phyloP scores from a whole-genome alignment of 2,888 invertebrate genomes.

The Empis stercorea region DNA sequence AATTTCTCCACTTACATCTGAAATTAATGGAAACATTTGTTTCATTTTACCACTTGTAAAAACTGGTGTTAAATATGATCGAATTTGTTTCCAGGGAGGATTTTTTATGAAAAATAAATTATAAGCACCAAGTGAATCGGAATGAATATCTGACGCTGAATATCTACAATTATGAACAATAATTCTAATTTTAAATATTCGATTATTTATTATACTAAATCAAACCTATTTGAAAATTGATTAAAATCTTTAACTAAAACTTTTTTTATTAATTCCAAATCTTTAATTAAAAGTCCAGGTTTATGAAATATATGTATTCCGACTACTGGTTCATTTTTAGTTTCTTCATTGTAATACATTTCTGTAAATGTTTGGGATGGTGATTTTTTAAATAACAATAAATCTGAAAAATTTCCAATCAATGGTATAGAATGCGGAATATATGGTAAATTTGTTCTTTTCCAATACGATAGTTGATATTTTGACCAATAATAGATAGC shows the following conservation, averaged over 20 bases:
- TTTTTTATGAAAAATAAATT: slow-evolving; percentile 37
- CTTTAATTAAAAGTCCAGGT: slow-evolving; percentile 34
- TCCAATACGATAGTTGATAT: slow-evolving; percentile 22
- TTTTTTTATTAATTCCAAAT: slow-evolving; percentile 36
- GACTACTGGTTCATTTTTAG: slow-evolving; percentile 24
- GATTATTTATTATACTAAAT: background rate
- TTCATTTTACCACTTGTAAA: slow-evolving; percentile 36
- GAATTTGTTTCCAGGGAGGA: slow-evolving; percentile 35
- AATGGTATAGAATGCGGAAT: slow-evolving; percentile 31
- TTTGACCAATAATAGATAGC: background rate
- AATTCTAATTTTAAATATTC: too few relatives aligned
- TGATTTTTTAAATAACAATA: slow-evolving; percentile 22
- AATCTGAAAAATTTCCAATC: slow-evolving; percentile 30
- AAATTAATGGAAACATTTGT: slow-evolving; percentile 30
- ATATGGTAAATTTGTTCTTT: slow-evolving; percentile 28
- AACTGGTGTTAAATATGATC: slow-evolving; percentile 36
- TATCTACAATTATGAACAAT: slow-evolving; percentile 12
- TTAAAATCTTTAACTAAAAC: slow-evolving; percentile 38
- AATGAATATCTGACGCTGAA: slow-evolving; percentile 22
- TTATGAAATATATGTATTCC: slow-evolving; percentile 35
- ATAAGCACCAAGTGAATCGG: slow-evolving; percentile 31
- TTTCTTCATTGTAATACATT: slow-evolving; percentile 25
- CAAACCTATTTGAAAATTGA: slow-evolving; percentile 30
- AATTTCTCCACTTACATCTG: slow-evolving; percentile 23
- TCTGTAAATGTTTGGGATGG: slow-evolving; percentile 28